Evolutionary conservation across 2,888 invertebrate genomes (phyloP), one percentile per base, ranked within the genome.

Genomic region (Andrena bucephala): DNA sequence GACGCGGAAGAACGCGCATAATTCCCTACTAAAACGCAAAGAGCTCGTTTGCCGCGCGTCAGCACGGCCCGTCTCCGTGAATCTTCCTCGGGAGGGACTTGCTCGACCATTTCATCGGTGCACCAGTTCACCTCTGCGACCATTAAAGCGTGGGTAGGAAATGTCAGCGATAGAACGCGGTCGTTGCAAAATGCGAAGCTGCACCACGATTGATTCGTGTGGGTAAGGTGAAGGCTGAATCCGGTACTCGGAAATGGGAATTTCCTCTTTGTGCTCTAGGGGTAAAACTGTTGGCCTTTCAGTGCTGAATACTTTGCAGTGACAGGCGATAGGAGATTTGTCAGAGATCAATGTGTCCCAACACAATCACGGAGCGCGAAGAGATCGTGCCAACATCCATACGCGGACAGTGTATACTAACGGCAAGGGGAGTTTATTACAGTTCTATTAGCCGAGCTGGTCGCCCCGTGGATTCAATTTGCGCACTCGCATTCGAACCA

Each of bases 11-110:
- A 91, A 87, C 89, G 90, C 90, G 90, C 90, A 91, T 92, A 92
- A 93, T 93, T 92, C 90, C 89, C 90, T 85, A 90, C 91, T 93
- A 92, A 93, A 93, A 91, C 90, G 91, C 90, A 84, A 92, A 90
- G 91, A 89, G 90, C 89, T 92, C 92, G 90, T 91, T 90, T 85
- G 87, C 81, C 79, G 79, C 85, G 85, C 65, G 73, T 74, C 57
- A 59, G 62, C 81, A 81, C 78, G 80, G 72, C 50, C 70, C 71
- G 65, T 42, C 70, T 69, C 78, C 79, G 80, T 70, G 84, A 70
- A 72, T 81, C 83, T 84, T 72, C 76, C 42, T 16, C 42, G 16
- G 48, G 27, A 62, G 74, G 48, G 60, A 70, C 84, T 73, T 77
- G 72, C 74, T 42, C 76, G 72, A 52, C 67, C 24, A 13, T 27